Base-by-base conservation (phyloP, 2,797 vertebrate genomes). In the Halcyon smyrnensis region DNA sequence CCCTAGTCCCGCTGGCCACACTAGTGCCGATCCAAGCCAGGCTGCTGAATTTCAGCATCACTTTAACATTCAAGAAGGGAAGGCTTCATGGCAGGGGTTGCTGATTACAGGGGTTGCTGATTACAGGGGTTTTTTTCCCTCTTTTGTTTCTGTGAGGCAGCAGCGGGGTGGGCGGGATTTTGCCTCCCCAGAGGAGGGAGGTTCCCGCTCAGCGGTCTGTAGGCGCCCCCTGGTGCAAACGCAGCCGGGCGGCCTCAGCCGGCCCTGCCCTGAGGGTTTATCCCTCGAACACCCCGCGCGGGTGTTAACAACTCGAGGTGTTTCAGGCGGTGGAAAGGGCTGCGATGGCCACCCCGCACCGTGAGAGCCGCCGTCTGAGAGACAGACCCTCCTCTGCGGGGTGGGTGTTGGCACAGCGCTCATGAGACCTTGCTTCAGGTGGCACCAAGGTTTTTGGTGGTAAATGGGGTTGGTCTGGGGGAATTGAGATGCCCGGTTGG, bases 171-270 rank as follows among this genome's bases (percentile, higher is more conserved):
- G 19, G 17, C 79, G 50, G 53, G 63, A 84, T n/a, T 88, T 15
- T 39, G 89, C 83, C 43, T 53, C 30, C 79, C 46, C 74, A 37
- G 25, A 18, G 13, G 54, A 32, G 30, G 50, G 50, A 18, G 11
- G 28, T 69, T 67, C 50, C 5, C 9, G 50, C 50, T 70, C 19
- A 6, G 91, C 89, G 89, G 91, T 89, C 90, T 78, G 62, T 70
- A 94, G 94, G 97, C 87, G 94, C 98, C 98, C 98, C 95, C 98
- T 98, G 73, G 67, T 64, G 98, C 93, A 63, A 89, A 46, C 3
- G 19, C 16, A 43, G 20, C 24, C 14, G 0, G 59, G 30, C 19
- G 86, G 28, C 45, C 60, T 41, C 60, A 51, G 36, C 32, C 76
- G 28, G 43, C 79, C 39, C 54, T 41, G 46, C 75, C 76, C 48